Conservation (phyloP, 2,113 vertebrate species). For the Eulemur rufifrons region DNA sequence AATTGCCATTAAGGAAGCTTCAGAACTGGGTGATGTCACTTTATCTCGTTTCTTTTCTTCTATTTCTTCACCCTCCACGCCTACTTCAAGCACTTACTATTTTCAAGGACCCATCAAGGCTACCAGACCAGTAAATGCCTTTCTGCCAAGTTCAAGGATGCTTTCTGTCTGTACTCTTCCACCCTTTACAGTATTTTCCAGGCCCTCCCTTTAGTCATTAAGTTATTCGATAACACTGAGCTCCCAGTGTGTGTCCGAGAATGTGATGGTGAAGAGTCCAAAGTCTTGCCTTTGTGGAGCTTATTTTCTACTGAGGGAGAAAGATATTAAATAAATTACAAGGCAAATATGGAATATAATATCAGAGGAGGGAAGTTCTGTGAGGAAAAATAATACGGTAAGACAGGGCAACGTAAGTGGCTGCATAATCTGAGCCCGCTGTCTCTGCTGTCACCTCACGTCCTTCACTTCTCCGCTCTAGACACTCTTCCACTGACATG, state of each 20-base stretch:
- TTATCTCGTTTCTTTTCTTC: background rate
- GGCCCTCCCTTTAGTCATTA: background rate
- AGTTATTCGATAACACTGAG: background rate
- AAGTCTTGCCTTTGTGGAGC: background rate
- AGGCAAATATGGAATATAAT: background rate
- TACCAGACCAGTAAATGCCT: background rate
- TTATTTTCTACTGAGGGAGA: background rate
- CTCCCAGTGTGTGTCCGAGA: background rate
- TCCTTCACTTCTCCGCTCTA: background rate
- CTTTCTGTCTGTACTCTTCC: background rate
- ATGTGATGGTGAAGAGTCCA: background rate
- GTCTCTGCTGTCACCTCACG: background rate
- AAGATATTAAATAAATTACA: background rate
- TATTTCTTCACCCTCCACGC: background rate
- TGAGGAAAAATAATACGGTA: background rate
- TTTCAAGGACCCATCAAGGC: background rate
- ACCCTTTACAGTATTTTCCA: background rate
- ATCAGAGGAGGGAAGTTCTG: background rate
- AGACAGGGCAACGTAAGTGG: fast-evolving
- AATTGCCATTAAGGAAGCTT: background rate
- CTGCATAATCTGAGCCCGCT: fast-evolving
- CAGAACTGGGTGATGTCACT: background rate
- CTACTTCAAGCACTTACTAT: background rate
- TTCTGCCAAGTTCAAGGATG: background rate
- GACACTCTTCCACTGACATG: background rate